Conservation (phyloP, 1,140 invertebrate species). For the Pararge aegeria region DNA sequence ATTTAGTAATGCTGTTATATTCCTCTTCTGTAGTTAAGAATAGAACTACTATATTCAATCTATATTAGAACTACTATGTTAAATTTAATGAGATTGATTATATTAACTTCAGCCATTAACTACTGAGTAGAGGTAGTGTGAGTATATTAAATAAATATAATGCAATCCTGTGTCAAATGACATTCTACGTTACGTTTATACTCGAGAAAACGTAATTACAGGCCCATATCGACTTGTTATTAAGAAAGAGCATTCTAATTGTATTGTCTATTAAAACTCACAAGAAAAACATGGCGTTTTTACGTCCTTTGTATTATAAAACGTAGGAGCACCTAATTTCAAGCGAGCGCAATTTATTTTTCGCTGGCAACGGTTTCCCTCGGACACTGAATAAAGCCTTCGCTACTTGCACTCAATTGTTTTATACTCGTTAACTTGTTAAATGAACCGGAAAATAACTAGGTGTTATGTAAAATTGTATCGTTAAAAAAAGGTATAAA, state of each 20-base stretch:
- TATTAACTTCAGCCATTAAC: too few species aligned
- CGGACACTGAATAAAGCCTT: constrained; percentile 52
- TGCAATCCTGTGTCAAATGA: too few species aligned
- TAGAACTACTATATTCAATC: too few species aligned
- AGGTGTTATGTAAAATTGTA: constrained; percentile 30
- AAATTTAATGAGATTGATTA: too few species aligned
- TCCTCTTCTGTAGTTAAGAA: too few species aligned
- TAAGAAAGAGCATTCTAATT: not conserved
- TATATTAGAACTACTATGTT: too few species aligned
- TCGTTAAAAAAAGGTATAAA: not conserved
- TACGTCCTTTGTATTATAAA: constrained; percentile 55
- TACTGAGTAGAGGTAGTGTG: too few species aligned
- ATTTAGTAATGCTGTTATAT: too few species aligned
- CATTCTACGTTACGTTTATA: too few species aligned
- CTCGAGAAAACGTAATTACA: too few species aligned
- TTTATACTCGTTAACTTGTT: constrained; percentile 15
- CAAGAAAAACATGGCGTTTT: not conserved
- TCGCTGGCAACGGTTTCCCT: constrained; percentile 41
- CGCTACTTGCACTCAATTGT: constrained; percentile 39
- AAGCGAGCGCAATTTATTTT: constrained; percentile 61
- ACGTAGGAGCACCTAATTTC: constrained; percentile 52
- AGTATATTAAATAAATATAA: too few species aligned
- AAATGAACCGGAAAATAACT: constrained; percentile 21
- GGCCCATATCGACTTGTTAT: too few species aligned
- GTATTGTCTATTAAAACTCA: not conserved